These are phyloP conservation scores for Rachycentron canadum DNA, from an alignment of 2,797 vertebrate genomes.

Conservation along the genomic window DNA sequence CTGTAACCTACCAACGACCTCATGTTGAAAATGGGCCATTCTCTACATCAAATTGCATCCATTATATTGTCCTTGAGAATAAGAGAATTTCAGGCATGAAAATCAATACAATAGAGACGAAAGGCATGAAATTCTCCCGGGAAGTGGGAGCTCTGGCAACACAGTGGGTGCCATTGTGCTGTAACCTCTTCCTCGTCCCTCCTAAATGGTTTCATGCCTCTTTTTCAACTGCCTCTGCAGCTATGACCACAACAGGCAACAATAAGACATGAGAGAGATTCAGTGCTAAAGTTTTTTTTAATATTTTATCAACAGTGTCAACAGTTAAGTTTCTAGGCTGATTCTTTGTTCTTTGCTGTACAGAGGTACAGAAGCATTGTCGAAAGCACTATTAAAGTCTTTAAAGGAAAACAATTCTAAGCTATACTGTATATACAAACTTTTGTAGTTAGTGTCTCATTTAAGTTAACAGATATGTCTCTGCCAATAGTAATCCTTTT, in stretches of 20 bases:
- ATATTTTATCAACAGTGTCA: constrained; percentile 18
- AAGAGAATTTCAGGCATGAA: constrained; percentile 78
- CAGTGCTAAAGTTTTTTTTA: constrained; percentile 8
- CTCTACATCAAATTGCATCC: constrained; percentile 75
- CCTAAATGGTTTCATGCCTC: constrained; percentile 60
- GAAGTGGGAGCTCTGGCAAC: constrained; percentile 66
- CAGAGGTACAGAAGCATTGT: neutral
- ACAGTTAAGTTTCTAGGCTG: neutral
- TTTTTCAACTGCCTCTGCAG: constrained; percentile 61
- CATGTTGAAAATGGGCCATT: constrained; percentile 70
- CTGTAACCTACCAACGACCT: constrained; percentile 71
- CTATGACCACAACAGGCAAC: constrained; percentile 45
- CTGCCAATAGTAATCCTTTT: neutral
- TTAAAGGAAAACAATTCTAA: neutral
- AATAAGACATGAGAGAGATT: constrained; percentile 35
- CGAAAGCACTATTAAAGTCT: neutral
- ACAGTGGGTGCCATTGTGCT: constrained; percentile 77
- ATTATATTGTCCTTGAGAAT: constrained; percentile 78
- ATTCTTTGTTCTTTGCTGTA: constrained; percentile 33
- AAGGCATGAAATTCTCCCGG: constrained; percentile 73
- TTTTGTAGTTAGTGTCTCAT: constrained; percentile 34
- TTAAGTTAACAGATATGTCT: constrained; percentile 33
- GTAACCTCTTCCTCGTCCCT: constrained; percentile 53
- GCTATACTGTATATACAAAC: neutral
- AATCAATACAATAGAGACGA: constrained; percentile 78